Conservation (phyloP, 2,797 vertebrate genomes). For the Cryptoprocta ferox region DNA sequence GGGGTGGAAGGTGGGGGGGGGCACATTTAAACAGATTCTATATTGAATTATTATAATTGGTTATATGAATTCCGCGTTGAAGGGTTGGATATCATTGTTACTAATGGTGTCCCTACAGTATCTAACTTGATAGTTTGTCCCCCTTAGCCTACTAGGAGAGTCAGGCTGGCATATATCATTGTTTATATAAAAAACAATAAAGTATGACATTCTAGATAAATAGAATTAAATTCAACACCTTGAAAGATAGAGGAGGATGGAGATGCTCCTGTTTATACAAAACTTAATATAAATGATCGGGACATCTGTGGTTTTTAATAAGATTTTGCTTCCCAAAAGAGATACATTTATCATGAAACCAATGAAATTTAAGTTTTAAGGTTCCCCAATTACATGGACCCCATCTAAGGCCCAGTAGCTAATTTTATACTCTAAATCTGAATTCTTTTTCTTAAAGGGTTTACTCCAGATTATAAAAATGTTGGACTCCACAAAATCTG, state of each 20-base stretch:
- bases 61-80: neutral
- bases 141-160: neutral
- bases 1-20: neutral
- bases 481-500: neutral
- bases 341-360: neutral
- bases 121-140: neutral
- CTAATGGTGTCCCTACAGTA: neutral
- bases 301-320: neutral
- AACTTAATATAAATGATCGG: neutral
- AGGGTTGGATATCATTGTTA: neutral
- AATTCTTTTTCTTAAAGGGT: neutral
- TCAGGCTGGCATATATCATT: conserved; percentile 4
- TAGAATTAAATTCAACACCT: neutral
- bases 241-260: conserved; percentile 20
- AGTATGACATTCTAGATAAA: neutral
- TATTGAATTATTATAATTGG: neutral
- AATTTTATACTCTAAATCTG: neutral
- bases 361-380: conserved; percentile 6
- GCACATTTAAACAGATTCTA: neutral
- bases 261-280: neutral
- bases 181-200: neutral
- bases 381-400: neutral
- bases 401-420: neutral
- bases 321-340: neutral
- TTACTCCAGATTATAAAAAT: neutral